Conservation (phyloP, 1,140 invertebrate genomes). For the Apis cerana region DNA sequence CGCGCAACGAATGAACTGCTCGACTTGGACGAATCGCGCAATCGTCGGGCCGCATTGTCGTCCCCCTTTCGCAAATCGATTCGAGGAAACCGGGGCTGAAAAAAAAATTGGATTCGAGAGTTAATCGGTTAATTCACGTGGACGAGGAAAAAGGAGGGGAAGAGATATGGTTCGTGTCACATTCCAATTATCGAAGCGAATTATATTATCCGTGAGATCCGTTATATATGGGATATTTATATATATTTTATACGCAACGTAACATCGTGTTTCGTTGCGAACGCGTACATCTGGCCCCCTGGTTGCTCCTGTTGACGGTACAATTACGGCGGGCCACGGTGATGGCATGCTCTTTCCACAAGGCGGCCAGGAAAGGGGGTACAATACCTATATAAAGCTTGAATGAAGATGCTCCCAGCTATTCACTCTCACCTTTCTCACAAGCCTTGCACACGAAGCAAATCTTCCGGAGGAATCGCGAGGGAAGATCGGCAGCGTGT, state of each 20-base stretch:
- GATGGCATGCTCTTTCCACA: conserved; percentile 76
- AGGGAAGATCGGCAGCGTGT: conserved; percentile 60
- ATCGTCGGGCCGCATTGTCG: too few species aligned
- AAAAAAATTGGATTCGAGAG: too few species aligned
- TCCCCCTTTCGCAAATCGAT: too few species aligned
- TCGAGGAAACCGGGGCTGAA: too few species aligned
- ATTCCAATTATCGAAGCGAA: not conserved
- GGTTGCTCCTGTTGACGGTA: conserved; percentile 57
- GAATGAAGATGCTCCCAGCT: conserved; percentile 81
- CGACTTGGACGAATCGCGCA: too few species aligned
- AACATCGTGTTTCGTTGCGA: conserved; percentile 35
- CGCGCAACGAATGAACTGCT: too few species aligned
- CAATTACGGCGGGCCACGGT: conserved; percentile 68
- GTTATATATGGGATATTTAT: not conserved
- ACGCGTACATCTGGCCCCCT: conserved; percentile 5
- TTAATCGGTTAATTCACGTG: too few species aligned
- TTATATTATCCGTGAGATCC: too few species aligned
- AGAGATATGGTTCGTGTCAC: too few species aligned
- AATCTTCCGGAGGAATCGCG: conserved; percentile 63
- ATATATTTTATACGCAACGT: not conserved
- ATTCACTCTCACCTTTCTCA: conserved; percentile 80
- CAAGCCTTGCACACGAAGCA: conserved; percentile 66
- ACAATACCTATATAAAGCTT: conserved; percentile 82
- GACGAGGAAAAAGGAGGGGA: too few species aligned
- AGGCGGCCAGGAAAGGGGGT: conserved; percentile 76